Evolutionary conservation across 2,888 invertebrate genomes (phyloP).

Genomic region (Troglohyphantes excavatus): DNA sequence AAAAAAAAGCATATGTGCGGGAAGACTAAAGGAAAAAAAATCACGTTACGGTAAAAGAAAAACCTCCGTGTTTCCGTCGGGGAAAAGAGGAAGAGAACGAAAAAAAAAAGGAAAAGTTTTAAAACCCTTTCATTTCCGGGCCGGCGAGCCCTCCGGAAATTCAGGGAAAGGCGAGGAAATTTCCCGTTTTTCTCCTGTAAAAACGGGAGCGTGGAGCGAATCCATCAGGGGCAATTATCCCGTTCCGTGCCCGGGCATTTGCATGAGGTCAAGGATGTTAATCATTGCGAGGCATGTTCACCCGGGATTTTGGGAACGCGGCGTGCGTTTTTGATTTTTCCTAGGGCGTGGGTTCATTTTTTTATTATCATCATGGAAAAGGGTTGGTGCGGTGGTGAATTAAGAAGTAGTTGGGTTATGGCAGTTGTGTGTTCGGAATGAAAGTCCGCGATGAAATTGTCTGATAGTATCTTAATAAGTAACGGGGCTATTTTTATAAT

Average conservation of each 20-base stretch:
- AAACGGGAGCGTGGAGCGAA: constrained; percentile 16
- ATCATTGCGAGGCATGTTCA: background rate
- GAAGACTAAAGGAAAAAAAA: background rate
- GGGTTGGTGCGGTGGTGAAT: background rate
- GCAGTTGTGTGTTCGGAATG: no score
- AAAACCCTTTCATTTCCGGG: constrained; percentile 67
- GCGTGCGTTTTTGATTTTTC: background rate
- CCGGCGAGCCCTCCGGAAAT: constrained; percentile 60
- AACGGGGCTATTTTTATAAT: no score
- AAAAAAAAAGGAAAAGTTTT: constrained; percentile 38
- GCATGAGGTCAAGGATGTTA: constrained; percentile 56
- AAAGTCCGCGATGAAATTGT: no score
- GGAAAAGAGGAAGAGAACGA: background rate
- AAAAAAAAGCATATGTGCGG: background rate
- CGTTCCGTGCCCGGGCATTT: constrained; percentile 31
- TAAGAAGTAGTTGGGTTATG: background rate
- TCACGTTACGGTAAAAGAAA: no score
- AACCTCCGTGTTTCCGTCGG: background rate
- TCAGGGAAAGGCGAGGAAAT: constrained; percentile 50
- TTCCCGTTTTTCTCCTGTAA: constrained; percentile 57
- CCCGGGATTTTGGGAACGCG: background rate
- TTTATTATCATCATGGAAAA: background rate
- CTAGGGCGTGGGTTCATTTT: background rate
- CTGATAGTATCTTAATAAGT: no score
- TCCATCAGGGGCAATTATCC: constrained; percentile 69